phyloP scores from a whole-genome alignment of 2,888 invertebrate species.

The Herminia tarsipennalis region DNA sequence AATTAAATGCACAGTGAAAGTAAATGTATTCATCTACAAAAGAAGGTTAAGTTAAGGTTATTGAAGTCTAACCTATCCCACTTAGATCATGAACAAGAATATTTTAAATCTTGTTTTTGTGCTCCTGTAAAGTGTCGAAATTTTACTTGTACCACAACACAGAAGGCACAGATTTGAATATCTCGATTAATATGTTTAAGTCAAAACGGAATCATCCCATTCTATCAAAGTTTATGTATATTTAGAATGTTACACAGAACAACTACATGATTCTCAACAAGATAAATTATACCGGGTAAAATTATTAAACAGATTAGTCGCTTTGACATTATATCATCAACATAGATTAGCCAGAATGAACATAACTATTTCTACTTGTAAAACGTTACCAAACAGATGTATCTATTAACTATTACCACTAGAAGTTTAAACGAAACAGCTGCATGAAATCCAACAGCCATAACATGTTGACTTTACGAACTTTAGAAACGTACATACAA shows the following conservation, averaged over 20 bases:
- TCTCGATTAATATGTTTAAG: no score
- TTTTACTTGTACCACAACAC: no score
- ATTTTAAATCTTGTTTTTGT: no score
- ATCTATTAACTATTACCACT: slow-evolving; percentile 1
- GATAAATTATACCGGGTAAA: background rate
- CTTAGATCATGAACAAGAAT: no score
- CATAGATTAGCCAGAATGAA: slow-evolving; percentile 7
- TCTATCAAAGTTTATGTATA: background rate
- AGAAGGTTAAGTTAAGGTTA: no score
- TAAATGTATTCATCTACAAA: no score
- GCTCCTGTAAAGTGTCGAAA: no score
- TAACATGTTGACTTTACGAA: slow-evolving; percentile 34
- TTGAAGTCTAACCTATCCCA: no score
- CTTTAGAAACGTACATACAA: slow-evolving; percentile 50
- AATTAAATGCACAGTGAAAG: no score
- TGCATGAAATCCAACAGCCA: slow-evolving; percentile 18
- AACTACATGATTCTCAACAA: background rate
- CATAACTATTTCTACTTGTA: slow-evolving; percentile 7
- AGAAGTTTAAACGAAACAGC: slow-evolving; percentile 22
- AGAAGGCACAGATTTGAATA: no score
- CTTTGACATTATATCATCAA: slow-evolving; percentile 1
- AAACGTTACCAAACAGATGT: slow-evolving; percentile 5
- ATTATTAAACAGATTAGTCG: background rate
- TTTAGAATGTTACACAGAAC: background rate
- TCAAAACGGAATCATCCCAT: background rate